Evolutionary conservation across 35 echinoderm and acorn worm genomes (phyloP).

Genomic region (Strongylocentrotus purpuratus): DNA sequence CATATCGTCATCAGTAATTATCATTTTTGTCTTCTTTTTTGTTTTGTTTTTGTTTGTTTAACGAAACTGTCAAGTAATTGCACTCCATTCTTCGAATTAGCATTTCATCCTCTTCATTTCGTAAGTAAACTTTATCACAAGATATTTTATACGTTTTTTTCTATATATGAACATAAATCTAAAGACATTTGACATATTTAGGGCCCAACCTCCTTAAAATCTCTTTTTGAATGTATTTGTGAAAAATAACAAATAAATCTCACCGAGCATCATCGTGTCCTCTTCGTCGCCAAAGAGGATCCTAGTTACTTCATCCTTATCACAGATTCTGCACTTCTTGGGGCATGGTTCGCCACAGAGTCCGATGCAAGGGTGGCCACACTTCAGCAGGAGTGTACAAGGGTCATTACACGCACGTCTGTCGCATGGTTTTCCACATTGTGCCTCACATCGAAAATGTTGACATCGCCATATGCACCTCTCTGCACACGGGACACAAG

Average conservation of each 20-base stretch:
- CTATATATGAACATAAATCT: too few relatives aligned
- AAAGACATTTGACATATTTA: too few relatives aligned
- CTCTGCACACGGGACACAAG: conserved; percentile 73
- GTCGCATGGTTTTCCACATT: conserved; percentile 70
- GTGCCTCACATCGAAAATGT: conserved; percentile 48
- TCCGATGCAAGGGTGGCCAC: conserved; percentile 86
- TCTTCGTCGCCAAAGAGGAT: conserved; percentile 81
- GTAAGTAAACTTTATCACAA: too few relatives aligned
- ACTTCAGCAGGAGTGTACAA: conserved; percentile 53
- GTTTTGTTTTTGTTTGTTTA: too few relatives aligned
- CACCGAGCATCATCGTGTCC: conserved; percentile 62
- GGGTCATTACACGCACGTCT: conserved; percentile 61
- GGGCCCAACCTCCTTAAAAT: too few relatives aligned
- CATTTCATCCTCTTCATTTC: too few relatives aligned
- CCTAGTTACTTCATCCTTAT: conserved; percentile 71
- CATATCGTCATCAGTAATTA: too few relatives aligned
- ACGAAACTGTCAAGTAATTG: too few relatives aligned
- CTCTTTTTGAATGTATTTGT: too few relatives aligned
- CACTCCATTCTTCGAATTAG: too few relatives aligned
- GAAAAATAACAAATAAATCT: neutral
- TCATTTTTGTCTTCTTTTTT: too few relatives aligned
- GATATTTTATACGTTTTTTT: too few relatives aligned
- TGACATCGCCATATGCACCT: conserved; percentile 66
- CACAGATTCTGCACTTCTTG: conserved; percentile 75
- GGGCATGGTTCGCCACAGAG: conserved; percentile 89